Base-by-base conservation (phyloP, 2,888 invertebrate genomes). In the Troides oblongomaculatus region DNA sequence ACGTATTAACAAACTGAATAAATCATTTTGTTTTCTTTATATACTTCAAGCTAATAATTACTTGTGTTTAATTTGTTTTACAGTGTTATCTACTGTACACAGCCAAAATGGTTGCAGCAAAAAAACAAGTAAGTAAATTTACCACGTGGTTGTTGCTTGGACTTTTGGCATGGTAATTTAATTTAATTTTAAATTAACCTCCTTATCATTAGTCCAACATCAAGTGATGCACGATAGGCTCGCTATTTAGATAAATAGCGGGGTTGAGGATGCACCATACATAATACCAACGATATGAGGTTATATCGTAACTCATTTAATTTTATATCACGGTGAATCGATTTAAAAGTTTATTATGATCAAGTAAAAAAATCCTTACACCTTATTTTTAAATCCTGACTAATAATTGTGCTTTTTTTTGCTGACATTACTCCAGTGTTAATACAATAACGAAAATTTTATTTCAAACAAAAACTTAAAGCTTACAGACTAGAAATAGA, bases 71-170 rank as follows among this genome's bases (percentile, higher is more conserved):
- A 18, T 8, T 66, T 61, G 53, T 64, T 46, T 76, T 75, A 79
- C 84, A 72, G 85, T 74, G 82, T 84, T 84, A 59, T 69, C 72
- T 71, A 57, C 62, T 68, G 62, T 63, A 67, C 72, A 73, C 73
- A 68, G 74, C 72, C 82, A 89, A 77, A 81, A 97, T 97, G 97
- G 97, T 97, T 84, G 96, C 97, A 73, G 96, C 95, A 85, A 97
- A 97, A 94, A 97, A 97, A 93, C 96, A 96, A 94, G 96, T 96
- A 93, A 88, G 90, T 77, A 69, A 18, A 60, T 21, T 50, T 66
- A 71, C 78, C 87, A 85, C 84, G 81, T 89, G 86, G 77, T 36
- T 53, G 17, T 68, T 64, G 39, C 43, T 53, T 74, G 90, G 90
- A 88, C 89, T 84, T 77, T 59, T 79, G 76, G 78, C 80, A 79